Conservation (phyloP, 2,888 invertebrate species). For the Drosophila koepferae region DNA sequence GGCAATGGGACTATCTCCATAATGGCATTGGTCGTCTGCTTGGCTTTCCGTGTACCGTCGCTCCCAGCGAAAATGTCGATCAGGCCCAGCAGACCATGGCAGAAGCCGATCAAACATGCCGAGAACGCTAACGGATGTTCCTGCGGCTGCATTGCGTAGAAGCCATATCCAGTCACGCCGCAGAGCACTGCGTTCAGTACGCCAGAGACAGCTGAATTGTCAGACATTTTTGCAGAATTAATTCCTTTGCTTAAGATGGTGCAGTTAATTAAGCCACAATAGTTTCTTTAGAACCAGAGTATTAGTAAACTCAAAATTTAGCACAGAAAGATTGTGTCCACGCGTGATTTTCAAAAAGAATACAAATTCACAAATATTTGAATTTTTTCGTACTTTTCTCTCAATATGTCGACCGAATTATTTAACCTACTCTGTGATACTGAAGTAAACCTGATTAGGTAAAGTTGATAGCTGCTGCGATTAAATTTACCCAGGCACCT, state of each 20-base stretch:
- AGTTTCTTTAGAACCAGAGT: too few relatives aligned
- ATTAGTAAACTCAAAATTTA: constrained; percentile 9
- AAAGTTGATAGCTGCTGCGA: constrained; percentile 27
- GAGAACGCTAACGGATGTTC: constrained; percentile 74
- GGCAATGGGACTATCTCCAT: constrained; percentile 74
- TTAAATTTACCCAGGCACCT: constrained; percentile 2
- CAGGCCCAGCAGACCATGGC: constrained; percentile 71
- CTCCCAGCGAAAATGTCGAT: constrained; percentile 30
- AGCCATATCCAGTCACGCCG: constrained; percentile 71
- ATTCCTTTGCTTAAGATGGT: neutral
- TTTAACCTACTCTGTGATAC: constrained; percentile 48
- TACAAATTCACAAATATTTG: constrained; percentile 27
- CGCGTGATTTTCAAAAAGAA: constrained; percentile 8
- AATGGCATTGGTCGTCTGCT: constrained; percentile 41
- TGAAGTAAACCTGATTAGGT: constrained; percentile 18
- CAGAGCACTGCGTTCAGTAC: constrained; percentile 60
- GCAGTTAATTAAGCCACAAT: neutral
- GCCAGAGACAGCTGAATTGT: constrained; percentile 37
- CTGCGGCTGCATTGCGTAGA: constrained; percentile 48
- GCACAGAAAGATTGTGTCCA: neutral
- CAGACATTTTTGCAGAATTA: constrained; percentile 46
- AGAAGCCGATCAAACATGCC: constrained; percentile 73
- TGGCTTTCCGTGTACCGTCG: constrained; percentile 9
- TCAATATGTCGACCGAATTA: constrained; percentile 62
- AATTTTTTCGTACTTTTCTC: constrained; percentile 36